Base-by-base conservation (phyloP, 2,888 invertebrate genomes). In the Bimastos eiseni region DNA sequence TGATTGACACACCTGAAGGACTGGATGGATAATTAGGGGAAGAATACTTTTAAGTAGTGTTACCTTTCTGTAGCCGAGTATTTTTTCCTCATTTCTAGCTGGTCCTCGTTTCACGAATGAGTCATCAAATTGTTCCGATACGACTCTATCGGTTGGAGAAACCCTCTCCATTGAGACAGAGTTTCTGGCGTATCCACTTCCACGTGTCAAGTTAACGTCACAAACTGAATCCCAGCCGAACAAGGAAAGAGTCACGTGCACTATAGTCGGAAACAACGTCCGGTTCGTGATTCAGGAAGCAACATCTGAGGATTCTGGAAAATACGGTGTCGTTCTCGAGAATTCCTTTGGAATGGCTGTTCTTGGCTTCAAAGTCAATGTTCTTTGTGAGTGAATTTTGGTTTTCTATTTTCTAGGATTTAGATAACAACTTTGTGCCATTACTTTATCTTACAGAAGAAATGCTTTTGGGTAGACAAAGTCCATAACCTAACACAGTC, bases 321-420 rank as follows among this genome's bases (percentile, higher is more conserved):
- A 91, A 38, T 94, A 92, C 92, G 91, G 86, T 5, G 91, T 93
- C 41, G 86, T 90, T 33, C 83, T 93, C 49, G 91, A 92, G 88
- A 93, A 93, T 90, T 92, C 92, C 33, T 70, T 90, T 91, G 93
- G 93, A 84, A 91, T 91, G 55, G 84, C 88, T 84, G 91, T 90
- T 15, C 88, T 92, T 89, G 93, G 91, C 33, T 90, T 93, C 89
- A 92, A 91, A 41, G 91, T 93, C 36, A 91, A 89, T 41, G 93
- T 93, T 30, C 89, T 92, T 97, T 97, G 95, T 96, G 96, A 93
- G 96, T 97, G 34, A 24, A 86, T 6, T 70, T 49, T 55, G 55
- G 55, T 30, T 70, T 70, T 70, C 13, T 8, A 0, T 70, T 70
- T n/a, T 0, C 0, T 70, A 70, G 8, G 6, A 1, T 70, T 70